Evolutionary conservation across 2,797 vertebrate genomes (phyloP), one percentile per base, ranked within the genome.

Genomic region (Halcyon badia): DNA sequence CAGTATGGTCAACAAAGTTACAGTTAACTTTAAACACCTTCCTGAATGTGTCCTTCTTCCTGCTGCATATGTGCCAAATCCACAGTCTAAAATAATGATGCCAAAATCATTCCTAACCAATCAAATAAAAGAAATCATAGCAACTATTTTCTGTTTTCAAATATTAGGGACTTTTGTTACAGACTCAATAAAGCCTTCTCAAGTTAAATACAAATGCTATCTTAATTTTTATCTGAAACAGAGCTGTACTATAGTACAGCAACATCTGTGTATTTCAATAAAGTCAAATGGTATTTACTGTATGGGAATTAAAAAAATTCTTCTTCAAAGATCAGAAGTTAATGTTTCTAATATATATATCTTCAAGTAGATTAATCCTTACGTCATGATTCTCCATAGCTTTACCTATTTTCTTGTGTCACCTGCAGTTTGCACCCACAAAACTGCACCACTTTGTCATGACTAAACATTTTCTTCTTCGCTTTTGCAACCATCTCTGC

Each of bases 161-260:
- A 68, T 17, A 69, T 3, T n/a, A 72, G 13, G 31, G 35, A 66
- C 9, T 92, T 81, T 70, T 70, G 18, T 49, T 66, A 58, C n/a
- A 54, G 41, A 52, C 3, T 69, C 49, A 65, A 44, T 7, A 75
- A 6, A 60, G 35, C 4, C 26, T 54, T 77, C 51, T 60, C 9
- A 75, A 83, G 39, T 25, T 66, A 87, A 84, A 87, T 9, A 31
- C 7, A 80, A 94, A 75, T 24, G 37, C 7, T 66, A 25, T 56
- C 65, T 60, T 44, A 86, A 69, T 61, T 90, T 52, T 88, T 16
- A 86, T n/a, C 76, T 65, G 21, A 88, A 94, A 86, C 49, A 64
- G 33, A 60, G 15, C 14, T 66, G 26, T 14, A 80, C 3, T 28
- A 9, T 11, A 83, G 12, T 33, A 81, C 11, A 69, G 30, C 8